Percentiles rank a stretch among this genome's conserved stretches.
These are phyloP conservation scores for Hippocampus guttulatus DNA, from an alignment of 2,113 vertebrate species.

Conservation along the genomic window DNA sequence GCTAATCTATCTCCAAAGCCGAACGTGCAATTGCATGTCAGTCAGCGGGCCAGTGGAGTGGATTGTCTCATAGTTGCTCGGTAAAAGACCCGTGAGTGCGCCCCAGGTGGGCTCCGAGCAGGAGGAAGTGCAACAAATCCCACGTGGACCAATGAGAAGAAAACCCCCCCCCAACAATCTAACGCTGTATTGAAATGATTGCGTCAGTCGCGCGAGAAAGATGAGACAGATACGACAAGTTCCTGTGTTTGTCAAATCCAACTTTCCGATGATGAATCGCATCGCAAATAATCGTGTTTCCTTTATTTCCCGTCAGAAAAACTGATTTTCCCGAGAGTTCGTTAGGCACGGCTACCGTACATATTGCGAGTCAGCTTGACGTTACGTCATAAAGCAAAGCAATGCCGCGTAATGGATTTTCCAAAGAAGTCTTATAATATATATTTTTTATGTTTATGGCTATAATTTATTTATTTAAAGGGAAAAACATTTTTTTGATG, in stretches of 20 bases:
- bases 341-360: no score
- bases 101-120: slow-evolving; percentile 21
- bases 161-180: neutral
- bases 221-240: neutral
- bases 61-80: slow-evolving; percentile 12
- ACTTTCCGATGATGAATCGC: neutral
- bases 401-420: no score
- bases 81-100: slow-evolving; percentile 29
- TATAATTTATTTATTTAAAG: no score
- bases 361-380: no score
- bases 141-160: neutral
- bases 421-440: no score
- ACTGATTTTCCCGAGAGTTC: no score
- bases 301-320: neutral
- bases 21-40: slow-evolving; percentile 29
- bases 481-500: no score
- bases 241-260: neutral
- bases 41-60: slow-evolving; percentile 29
- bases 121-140: neutral
- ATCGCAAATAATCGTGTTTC: neutral
- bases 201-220: neutral
- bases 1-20: slow-evolving; percentile 26
- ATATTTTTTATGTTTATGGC: no score
- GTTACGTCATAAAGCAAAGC: no score
- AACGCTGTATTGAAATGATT: neutral